Conservation (phyloP, 2,797 vertebrate genomes). For the Lepus townsendii region DNA sequence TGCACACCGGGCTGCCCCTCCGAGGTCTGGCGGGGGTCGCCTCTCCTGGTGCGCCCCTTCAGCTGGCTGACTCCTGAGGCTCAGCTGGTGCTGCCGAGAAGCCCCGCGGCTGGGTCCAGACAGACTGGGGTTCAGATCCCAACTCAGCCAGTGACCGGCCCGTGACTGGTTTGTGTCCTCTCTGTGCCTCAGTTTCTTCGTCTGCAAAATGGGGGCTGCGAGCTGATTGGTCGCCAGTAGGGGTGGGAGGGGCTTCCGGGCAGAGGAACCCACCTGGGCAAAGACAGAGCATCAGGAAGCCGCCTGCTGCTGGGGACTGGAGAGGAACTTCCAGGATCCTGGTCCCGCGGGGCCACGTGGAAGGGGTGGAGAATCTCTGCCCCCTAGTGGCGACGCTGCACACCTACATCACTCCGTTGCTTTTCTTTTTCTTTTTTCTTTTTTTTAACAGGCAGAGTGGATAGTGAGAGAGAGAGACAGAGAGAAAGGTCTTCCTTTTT, state of each 20-base stretch:
- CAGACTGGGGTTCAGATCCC: background rate
- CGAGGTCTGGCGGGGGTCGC: background rate
- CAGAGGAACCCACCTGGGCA: too few species aligned
- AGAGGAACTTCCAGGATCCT: background rate
- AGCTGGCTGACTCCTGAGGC: background rate
- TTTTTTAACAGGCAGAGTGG: too few species aligned
- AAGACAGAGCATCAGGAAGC: too few species aligned
- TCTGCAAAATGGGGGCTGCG: background rate
- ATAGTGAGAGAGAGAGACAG: too few species aligned
- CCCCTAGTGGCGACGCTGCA: constrained; percentile 28
- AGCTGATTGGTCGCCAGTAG: too few species aligned
- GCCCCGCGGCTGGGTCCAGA: background rate
- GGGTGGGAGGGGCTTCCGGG: too few species aligned
- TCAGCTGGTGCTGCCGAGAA: background rate
- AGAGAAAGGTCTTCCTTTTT: too few species aligned
- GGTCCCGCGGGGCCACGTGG: accelerated
- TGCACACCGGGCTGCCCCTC: background rate
- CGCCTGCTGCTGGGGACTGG: background rate
- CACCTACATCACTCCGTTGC: background rate
- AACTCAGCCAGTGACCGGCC: background rate
- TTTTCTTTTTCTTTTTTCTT: too few species aligned
- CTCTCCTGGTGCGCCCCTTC: background rate
- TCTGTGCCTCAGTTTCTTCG: constrained; percentile 25
- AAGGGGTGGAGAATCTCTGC: background rate
- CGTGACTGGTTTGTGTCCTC: background rate